Conservation (phyloP, 2,888 invertebrate genomes). For the Caenorhabditis becei region DNA sequence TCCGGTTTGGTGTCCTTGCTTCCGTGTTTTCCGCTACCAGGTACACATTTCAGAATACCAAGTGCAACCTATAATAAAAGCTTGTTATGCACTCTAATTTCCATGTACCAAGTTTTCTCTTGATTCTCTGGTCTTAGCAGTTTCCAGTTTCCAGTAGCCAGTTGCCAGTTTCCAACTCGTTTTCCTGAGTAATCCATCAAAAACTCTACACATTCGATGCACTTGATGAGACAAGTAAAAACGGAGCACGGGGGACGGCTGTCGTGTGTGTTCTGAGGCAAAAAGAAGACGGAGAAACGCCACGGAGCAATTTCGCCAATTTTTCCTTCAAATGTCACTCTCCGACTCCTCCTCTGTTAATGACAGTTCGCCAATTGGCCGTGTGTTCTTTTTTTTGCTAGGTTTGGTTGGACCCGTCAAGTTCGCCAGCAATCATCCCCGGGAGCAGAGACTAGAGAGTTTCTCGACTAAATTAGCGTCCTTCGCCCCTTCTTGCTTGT, state of each 20-base stretch:
- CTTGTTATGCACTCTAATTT: too few species aligned
- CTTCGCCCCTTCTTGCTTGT: conserved; percentile 17
- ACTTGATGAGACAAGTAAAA: conserved; percentile 2
- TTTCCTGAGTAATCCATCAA: conserved; percentile 15
- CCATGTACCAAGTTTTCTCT: too few species aligned
- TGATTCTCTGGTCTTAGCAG: too few species aligned
- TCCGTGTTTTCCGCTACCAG: not conserved
- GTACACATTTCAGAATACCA: too few species aligned
- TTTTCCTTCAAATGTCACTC: conserved; percentile 60
- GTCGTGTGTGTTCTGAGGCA: conserved; percentile 30
- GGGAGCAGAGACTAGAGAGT: conserved; percentile 35
- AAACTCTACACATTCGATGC: not conserved
- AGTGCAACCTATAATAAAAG: too few species aligned
- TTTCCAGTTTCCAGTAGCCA: too few species aligned
- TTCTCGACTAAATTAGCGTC: conserved; percentile 38
- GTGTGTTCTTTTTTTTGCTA: conserved; percentile 33
- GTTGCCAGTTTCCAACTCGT: too few species aligned
- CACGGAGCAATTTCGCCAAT: conserved; percentile 54
- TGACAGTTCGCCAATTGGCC: conserved; percentile 52
- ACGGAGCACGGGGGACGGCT: conserved; percentile 3
- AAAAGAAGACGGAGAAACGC: conserved; percentile 3
- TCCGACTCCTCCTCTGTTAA: conserved; percentile 54
- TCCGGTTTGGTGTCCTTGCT: not conserved
- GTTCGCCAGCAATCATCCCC: conserved; percentile 40
- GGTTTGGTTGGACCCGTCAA: conserved; percentile 39